phyloP scores from a whole-genome alignment of 2,113 vertebrate genomes.

The Rattus norvegicus region DNA sequence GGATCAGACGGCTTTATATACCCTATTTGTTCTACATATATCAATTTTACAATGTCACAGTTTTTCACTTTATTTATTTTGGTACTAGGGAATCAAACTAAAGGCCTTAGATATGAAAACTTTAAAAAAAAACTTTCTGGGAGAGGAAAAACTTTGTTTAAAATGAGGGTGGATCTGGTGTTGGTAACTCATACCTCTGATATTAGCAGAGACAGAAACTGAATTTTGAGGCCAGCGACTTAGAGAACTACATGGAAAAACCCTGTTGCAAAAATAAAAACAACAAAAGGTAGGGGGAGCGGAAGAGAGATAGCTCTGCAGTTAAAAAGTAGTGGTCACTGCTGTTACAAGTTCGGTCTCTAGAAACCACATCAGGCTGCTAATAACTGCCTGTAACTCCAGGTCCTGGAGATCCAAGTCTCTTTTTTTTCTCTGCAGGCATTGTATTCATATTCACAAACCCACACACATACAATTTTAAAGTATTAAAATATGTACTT shows the following conservation, averaged over 20 bases:
- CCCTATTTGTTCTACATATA: conserved; percentile 14
- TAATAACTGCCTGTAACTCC: neutral
- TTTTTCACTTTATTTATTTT: neutral
- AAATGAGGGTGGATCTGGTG: neutral
- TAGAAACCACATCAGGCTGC: neutral
- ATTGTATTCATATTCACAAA: neutral
- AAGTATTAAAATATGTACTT: neutral
- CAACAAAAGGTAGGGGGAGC: neutral
- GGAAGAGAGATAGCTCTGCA: neutral
- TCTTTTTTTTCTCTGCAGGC: neutral
- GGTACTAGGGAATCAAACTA: neutral
- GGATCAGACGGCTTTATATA: neutral
- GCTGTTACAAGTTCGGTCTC: neutral
- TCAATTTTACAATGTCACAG: neutral
- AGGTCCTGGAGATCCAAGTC: neutral
- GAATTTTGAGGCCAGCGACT: neutral
- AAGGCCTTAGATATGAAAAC: neutral
- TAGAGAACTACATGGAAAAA: neutral
- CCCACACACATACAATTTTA: too few relatives aligned
- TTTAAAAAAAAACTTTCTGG: neutral
- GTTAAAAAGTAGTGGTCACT: neutral
- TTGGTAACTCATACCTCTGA: neutral
- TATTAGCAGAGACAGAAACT: neutral
- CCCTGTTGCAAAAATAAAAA: neutral
- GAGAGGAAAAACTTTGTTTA: neutral